Base-by-base conservation (phyloP, 1,140 invertebrate genomes). In the Bactericera cockerelli region DNA sequence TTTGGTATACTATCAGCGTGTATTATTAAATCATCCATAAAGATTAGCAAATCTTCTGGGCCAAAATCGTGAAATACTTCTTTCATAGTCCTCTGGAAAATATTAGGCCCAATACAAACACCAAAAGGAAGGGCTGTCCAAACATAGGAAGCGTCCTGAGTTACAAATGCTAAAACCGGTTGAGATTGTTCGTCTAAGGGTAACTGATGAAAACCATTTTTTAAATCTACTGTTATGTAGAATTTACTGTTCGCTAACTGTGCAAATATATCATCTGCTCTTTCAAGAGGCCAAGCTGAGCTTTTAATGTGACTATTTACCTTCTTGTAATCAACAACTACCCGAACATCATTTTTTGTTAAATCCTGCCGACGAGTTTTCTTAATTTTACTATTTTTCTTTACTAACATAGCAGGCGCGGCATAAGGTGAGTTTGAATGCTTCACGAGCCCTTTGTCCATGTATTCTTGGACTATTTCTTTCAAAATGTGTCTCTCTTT, bases 251-350 rank as follows among this genome's bases (percentile, higher is more conserved):
- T 25, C 8, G 53, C 53, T 19, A 25, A 16, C 21, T 55, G 53
- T 55, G 33, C 33, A 36, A 36, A 36, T 55, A 19, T 55, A 16
- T 55, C 53, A 55, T 55, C 16, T 55, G 53, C 24, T 55, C 11
- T 55, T 16, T 55, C 53, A 55, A 55, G 16, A 55, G 16, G 53
- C 53, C 16, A 55, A 10, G 24, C 8, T 55, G 16, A 19, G 16
- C 16, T 25, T 16, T 13, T 55, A 16, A 16, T 25, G 16, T 55
- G 16, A 16, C 16, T 55, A 55, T 55, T 55, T 16, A 55, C 24
- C 13, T 19, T 55, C 13, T 19, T 26, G 24, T 56, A 19, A 56
- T 56, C 13, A 25, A 56, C 19, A 4, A 16, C 24, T 25, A 56
- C 10, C 10, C 33, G 33, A 16, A 36, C 10, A 16, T 36, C 33